These are phyloP conservation scores for Cyanoramphus novaezelandiae DNA, from an alignment of 2,113 vertebrate genomes.

Conservation along the genomic window DNA sequence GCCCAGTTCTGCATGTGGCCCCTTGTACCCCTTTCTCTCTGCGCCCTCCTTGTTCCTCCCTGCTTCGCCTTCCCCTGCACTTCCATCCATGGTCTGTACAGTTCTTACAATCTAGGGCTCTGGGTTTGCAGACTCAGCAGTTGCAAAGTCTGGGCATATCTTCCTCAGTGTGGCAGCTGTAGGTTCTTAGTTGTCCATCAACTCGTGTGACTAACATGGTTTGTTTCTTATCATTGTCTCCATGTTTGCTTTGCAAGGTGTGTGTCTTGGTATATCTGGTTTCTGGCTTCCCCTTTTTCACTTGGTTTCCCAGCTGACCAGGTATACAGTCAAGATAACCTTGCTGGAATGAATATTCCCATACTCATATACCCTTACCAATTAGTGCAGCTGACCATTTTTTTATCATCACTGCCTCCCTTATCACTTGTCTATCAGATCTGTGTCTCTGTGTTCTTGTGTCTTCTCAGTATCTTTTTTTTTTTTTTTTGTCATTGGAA, in stretches of 20 bases:
- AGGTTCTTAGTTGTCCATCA: background rate
- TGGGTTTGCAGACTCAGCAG: background rate
- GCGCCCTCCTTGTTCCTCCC: background rate
- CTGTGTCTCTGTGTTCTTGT: background rate
- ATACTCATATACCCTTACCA: background rate
- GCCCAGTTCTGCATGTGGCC: rapidly evolving
- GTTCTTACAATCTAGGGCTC: background rate
- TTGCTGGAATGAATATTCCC: background rate
- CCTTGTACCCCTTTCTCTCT: background rate
- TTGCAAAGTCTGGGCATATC: background rate
- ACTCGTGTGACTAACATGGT: background rate
- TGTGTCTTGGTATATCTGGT: background rate
- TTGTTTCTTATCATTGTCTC: background rate
- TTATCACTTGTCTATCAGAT: background rate
- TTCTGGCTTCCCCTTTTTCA: background rate
- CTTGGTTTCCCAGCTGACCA: background rate
- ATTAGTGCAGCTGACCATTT: background rate
- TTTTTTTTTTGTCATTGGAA: background rate
- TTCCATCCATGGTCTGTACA: background rate
- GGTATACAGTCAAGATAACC: background rate
- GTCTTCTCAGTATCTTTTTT: background rate
- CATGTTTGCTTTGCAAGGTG: background rate
- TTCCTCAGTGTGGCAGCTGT: background rate
- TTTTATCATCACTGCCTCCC: background rate
- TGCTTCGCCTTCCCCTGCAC: background rate